Evolutionary conservation across 2,797 vertebrate genomes (phyloP).

Genomic region (Helarctos malayanus): DNA sequence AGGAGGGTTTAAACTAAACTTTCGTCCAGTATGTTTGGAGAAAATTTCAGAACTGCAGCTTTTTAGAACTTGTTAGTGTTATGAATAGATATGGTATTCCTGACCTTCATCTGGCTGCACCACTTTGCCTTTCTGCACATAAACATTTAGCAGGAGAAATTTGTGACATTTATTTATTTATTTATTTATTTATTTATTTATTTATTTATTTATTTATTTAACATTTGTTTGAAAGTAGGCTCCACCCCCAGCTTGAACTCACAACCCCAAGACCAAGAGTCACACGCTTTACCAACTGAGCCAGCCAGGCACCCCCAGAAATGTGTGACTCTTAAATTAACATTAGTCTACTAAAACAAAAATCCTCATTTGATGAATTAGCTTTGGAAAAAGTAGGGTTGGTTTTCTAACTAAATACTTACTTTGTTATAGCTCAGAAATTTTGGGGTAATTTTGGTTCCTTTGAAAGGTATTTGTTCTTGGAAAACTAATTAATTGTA

Average conservation of each 20-base stretch:
- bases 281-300: neutral
- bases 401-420: constrained; percentile 33
- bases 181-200: too few species aligned
- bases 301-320: neutral
- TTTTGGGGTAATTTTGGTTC: constrained; percentile 33
- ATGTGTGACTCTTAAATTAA: constrained; percentile 18
- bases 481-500: constrained; percentile 10
- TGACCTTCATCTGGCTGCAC: neutral
- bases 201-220: neutral
- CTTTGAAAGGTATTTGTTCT: constrained; percentile 25
- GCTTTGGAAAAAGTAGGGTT: constrained; percentile 25
- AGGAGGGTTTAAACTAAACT: neutral
- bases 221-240: neutral
- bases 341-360: neutral
- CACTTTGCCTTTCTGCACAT: neutral
- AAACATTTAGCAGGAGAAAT: neutral
- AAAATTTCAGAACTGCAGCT: neutral
- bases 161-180: neutral
- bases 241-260: neutral
- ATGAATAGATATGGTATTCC: neutral
- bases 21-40: neutral
- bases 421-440: neutral
- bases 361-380: neutral
- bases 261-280: neutral
- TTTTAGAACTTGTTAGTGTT: neutral